Evolutionary conservation across 1,140 invertebrate genomes (phyloP), one percentile per base, ranked within the genome.

Genomic region (Dryas iulia): DNA sequence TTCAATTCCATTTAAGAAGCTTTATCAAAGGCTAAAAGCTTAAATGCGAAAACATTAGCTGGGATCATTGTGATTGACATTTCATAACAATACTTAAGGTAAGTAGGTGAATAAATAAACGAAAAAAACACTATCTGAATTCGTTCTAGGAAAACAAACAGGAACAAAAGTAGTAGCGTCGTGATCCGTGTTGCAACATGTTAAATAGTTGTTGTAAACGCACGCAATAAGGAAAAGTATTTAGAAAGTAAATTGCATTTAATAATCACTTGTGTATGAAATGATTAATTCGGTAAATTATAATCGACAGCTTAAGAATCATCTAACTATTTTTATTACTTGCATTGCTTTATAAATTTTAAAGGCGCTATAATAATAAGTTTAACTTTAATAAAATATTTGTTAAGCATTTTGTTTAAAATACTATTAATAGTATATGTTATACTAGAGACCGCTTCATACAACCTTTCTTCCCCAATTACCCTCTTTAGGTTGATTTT

Each of bases 181-280:
- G 58, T 69, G 26, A 63, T 69, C 59, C 57, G 59, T 69, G 39
- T 61, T 76, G 35, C 57, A 72, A 76, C 53, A 69, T 63, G 64
- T 54, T 59, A 39, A 57, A 72, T 71, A 59, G 66, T 57, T 59
- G 63, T 64, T 56, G 61, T 61, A 54, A 61, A 66, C 14, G 70
- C 73, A 72, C 68, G 65, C 68, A 59, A 73, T 26, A 66, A 62
- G 74, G 71, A 76, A 76, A 68, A 73, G 54, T 47, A 39, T 66
- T 30, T 73, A 73, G 74, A 71, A 76, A 76, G 68, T 62, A 69
- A 59, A 59, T 53, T 64, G 39, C 67, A 26, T 69, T 63, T 39
- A 24, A 64, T 64, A 23, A 64, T 28, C 56, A 24, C 54, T 63
- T 69, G 3, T 59, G 58, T 39, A 47, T 63, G 24, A 8, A 63